Evolutionary conservation across 1,140 invertebrate species (phyloP).

Genomic region (Mactra quadrangularis): DNA sequence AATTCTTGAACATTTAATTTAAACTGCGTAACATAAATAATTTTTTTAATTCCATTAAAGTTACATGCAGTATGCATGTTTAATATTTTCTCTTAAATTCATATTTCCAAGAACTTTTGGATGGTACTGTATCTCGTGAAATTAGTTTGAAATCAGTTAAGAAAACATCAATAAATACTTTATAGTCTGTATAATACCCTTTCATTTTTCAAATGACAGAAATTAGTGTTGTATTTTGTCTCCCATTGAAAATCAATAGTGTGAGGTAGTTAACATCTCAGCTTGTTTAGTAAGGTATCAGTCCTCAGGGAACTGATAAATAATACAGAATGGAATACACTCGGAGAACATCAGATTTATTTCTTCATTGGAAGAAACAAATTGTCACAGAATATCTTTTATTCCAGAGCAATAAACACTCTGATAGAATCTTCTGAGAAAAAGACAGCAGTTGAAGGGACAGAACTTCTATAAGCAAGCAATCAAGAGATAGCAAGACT

Average conservation of each 20-base stretch:
- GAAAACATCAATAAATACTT: slow-evolving; percentile 41
- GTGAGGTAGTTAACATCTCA: background rate
- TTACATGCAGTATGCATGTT: too few species aligned
- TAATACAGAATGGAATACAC: background rate
- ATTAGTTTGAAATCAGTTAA: background rate
- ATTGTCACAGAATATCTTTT: background rate
- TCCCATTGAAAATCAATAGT: slow-evolving; percentile 18
- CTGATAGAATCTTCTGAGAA: background rate
- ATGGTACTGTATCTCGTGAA: too few species aligned
- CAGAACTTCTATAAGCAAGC: too few species aligned
- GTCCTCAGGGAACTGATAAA: background rate
- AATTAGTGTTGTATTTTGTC: background rate
- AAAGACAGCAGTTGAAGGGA: background rate
- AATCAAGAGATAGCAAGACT: too few species aligned
- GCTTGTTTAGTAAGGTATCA: background rate
- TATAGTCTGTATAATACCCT: slow-evolving; percentile 11
- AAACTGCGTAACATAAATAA: too few species aligned
- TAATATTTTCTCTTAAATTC: too few species aligned
- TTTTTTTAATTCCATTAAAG: too few species aligned
- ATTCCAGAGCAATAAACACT: too few species aligned
- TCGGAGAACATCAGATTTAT: background rate
- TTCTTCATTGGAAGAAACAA: background rate
- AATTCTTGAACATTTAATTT: too few species aligned
- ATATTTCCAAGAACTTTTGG: too few species aligned
- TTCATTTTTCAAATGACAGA: slow-evolving; percentile 18